Evolutionary conservation across 2,888 invertebrate species (phyloP), one percentile per base, ranked within the genome.

Genomic region (Ashinkailepas kermadecensis): DNA sequence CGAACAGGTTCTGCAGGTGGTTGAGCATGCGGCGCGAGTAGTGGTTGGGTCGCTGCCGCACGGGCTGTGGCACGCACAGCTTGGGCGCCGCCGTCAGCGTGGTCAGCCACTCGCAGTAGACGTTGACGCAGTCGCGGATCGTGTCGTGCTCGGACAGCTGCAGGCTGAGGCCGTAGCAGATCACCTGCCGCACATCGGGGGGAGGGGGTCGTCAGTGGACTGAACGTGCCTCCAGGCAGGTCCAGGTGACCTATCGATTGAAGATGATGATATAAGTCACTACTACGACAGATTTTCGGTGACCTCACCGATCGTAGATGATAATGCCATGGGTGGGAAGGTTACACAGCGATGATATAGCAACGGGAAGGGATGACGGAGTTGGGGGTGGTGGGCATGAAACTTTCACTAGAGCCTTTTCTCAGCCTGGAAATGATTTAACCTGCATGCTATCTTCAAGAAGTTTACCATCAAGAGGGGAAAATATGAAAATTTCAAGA

Each of bases 71-170:
- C 25, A 97, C 94, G 85, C 95, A 94, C 81, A 95, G 91, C 86
- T 95, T 94, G 1, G 95, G 94, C 57, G 91, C 91, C 56, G 93
- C 92, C 84, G 94, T 91, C 84, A 98, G 89, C 6, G 97, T 94
- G 0, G 95, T 93, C 84, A 99, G 89, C 98, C 98, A 99, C 86
- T 98, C 96, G 87, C 97, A 97, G 87, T 98, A 98, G 64, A 98
- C 94, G 87, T 95, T 95, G 74, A 97, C 97, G 87, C 97, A 98
- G 88, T 97, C 97, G 84, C 96, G 93, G 81, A 98, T 93, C 0
- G 96, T 95, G 85, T 97, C 97, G 87, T 97, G 96, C 88, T 98
- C 97, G 64, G 92, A 90, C 80, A 98, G 89, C 0, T 97, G 96
- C 78, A 98, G 89, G 21, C 95, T 94, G 9, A 99, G 90, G 0